Conservation (phyloP, 2,113 vertebrate genomes). For the Vidua macroura region DNA sequence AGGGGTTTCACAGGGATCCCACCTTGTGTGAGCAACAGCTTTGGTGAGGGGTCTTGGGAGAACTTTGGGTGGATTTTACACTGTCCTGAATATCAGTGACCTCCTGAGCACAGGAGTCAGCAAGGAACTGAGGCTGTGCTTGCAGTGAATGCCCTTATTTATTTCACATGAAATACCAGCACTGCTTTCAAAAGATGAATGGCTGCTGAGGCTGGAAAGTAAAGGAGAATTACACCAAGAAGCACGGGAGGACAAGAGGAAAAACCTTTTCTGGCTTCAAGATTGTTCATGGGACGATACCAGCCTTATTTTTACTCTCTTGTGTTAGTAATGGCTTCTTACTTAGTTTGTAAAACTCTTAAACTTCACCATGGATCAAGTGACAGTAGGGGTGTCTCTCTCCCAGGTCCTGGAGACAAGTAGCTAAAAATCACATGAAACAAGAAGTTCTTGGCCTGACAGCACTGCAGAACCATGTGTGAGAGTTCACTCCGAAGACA, state of each 20-base stretch:
- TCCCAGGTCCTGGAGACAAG: slow-evolving; percentile 29
- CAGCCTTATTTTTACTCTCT: not conserved
- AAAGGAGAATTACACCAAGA: not conserved
- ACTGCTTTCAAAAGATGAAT: not conserved
- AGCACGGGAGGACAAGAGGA: not conserved
- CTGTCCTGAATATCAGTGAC: not conserved
- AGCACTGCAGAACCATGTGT: not conserved
- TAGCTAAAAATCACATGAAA: not conserved
- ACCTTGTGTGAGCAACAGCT: not conserved
- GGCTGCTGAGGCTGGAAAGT: not conserved
- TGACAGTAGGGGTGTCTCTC: not conserved
- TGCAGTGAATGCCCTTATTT: not conserved
- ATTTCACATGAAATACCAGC: not conserved
- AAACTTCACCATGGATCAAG: not conserved
- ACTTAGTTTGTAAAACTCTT: not conserved
- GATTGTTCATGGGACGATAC: not conserved
- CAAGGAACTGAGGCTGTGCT: not conserved
- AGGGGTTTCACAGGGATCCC: not conserved
- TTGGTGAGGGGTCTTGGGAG: not conserved
- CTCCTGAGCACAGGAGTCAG: not conserved
- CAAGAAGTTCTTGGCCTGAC: not conserved
- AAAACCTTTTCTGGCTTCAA: not conserved
- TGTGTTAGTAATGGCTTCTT: not conserved
- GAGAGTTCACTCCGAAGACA: not conserved
- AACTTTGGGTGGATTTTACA: not conserved